phyloP scores from a whole-genome alignment of 1,140 invertebrate genomes.

The Lepidurus arcticus region DNA sequence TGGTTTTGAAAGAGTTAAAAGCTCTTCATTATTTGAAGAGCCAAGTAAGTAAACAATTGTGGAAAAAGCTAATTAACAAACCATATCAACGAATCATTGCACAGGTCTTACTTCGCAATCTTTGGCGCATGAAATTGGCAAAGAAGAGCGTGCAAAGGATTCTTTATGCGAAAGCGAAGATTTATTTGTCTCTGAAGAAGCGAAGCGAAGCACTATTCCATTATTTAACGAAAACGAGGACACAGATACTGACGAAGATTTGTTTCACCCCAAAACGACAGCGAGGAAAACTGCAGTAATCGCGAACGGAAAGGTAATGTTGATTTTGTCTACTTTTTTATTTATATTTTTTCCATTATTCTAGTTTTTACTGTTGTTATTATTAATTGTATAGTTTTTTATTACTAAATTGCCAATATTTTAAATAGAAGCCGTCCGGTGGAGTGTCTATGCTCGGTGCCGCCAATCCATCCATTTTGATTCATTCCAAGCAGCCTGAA shows the following conservation, averaged over 20 bases:
- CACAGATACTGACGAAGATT: constrained; percentile 26
- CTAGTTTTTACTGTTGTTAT: not conserved
- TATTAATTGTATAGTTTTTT: not conserved
- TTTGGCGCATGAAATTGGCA: not conserved
- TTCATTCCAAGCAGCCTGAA: no score
- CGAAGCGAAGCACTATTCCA: not conserved
- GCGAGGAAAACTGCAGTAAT: not conserved
- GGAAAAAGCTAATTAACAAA: not conserved
- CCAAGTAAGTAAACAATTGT: not conserved
- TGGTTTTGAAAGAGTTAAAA: not conserved
- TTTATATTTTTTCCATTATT: not conserved
- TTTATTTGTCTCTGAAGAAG: not conserved
- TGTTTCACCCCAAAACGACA: constrained; percentile 20
- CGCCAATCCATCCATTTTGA: no score
- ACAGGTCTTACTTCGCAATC: not conserved
- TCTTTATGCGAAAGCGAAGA: not conserved
- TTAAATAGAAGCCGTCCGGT: no score
- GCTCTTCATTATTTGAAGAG: not conserved
- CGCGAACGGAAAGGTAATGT: not conserved
- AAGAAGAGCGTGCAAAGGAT: not conserved
- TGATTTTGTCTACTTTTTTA: not conserved
- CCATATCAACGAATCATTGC: not conserved
- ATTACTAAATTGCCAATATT: no score
- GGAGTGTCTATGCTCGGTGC: no score
- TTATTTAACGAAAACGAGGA: not conserved